phyloP scores from a whole-genome alignment of 2,113 vertebrate genomes.

The Puntigrus tetrazona region DNA sequence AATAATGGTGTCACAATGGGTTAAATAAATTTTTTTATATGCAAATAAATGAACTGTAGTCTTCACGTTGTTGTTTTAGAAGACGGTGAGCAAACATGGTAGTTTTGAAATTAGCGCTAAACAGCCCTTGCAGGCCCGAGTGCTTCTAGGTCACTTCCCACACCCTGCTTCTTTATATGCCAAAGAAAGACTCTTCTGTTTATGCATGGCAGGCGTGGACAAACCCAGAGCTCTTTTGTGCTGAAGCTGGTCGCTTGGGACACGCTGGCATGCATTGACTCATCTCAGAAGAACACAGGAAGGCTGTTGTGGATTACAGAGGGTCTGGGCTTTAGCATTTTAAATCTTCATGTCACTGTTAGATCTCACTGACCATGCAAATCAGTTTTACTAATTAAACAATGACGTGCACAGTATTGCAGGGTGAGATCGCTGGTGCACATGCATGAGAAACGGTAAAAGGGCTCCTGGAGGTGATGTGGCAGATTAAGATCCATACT shows the following conservation, averaged over 20 bases:
- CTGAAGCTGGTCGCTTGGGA: conserved; percentile 41
- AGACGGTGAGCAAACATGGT: conserved; percentile 37
- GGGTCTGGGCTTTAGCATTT: conserved; percentile 48
- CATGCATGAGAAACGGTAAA: neutral
- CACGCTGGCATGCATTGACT: conserved; percentile 47
- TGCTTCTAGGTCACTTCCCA: conserved; percentile 55
- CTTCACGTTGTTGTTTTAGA: neutral
- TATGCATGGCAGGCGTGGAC: conserved; percentile 54
- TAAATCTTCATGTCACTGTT: conserved; percentile 56
- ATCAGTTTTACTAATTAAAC: conserved; percentile 50
- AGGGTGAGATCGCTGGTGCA: neutral
- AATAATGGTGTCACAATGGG: neutral
- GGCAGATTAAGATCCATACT: neutral
- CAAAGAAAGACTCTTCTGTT: conserved; percentile 68
- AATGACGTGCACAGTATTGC: neutral
- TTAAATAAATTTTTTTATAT: neutral
- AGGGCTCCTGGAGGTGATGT: neutral
- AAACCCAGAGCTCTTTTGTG: conserved; percentile 58
- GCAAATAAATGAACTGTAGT: neutral
- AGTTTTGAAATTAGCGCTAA: conserved; percentile 13
- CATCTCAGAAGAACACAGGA: conserved; percentile 44
- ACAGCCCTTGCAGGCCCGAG: neutral
- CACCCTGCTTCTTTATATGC: conserved; percentile 54
- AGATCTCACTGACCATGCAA: conserved; percentile 66
- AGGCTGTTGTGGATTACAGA: conserved; percentile 38